A percentile compares a stretch with the other conserved stretches of the same genome.
These are phyloP conservation scores for Raphicerus campestris DNA, from an alignment of 2,113 vertebrate species.

Conservation along the genomic window DNA sequence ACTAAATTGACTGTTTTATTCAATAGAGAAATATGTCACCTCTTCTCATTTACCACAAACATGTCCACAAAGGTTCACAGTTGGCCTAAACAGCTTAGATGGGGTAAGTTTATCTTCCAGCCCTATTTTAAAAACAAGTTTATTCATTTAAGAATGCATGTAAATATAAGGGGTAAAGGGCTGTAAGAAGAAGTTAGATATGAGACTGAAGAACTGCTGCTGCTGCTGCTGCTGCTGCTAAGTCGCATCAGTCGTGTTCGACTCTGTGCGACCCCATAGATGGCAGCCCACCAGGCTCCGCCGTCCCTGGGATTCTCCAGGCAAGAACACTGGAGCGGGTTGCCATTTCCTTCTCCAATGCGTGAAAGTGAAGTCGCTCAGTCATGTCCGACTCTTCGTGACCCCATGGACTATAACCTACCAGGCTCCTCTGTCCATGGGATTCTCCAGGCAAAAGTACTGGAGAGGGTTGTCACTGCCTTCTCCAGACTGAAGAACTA, in stretches of 20 bases:
- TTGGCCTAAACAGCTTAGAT: background rate
- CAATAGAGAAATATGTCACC: slow-evolving; percentile 62
- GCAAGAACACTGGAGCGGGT: too few species aligned
- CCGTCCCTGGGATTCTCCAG: too few species aligned
- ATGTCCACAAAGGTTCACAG: slow-evolving; percentile 2
- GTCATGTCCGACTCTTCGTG: too few species aligned
- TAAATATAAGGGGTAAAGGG: background rate
- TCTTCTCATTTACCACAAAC: slow-evolving; percentile 39
- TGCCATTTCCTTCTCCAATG: too few species aligned
- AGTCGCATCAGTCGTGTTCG: accelerated
- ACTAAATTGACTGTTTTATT: slow-evolving; percentile 77
- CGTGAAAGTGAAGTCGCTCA: too few species aligned
- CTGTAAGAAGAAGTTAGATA: background rate
- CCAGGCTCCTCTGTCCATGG: too few species aligned
- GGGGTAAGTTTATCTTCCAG: background rate
- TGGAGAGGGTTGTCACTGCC: too few species aligned
- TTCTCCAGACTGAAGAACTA: background rate
- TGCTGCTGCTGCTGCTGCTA: too few species aligned
- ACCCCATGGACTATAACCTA: too few species aligned
- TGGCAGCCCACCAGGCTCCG: too few species aligned
- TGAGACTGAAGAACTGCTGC: background rate
- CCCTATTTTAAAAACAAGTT: background rate
- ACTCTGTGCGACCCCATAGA: too few species aligned
- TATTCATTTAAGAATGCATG: background rate
- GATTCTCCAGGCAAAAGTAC: too few species aligned